Percentiles rank a stretch among this genome's conserved stretches.
These are phyloP conservation scores for Xenopus borealis DNA, from an alignment of 2,113 vertebrate genomes.

Conservation along the genomic window DNA sequence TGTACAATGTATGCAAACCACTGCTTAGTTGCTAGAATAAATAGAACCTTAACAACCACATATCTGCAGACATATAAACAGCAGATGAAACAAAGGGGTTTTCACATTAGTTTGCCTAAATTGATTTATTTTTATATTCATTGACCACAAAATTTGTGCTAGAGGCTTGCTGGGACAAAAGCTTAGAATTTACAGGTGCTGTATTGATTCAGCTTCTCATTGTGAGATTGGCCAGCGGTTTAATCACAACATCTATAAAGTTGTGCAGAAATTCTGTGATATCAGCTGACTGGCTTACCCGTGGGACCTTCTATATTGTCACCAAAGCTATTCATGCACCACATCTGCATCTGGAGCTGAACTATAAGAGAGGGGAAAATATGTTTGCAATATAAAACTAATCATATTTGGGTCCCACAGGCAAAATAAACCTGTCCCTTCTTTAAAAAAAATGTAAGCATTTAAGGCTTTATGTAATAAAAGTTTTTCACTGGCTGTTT, in stretches of 20 bases:
- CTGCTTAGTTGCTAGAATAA: too few species aligned
- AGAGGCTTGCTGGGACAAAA: too few species aligned
- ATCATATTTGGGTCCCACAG: not conserved
- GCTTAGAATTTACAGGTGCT: constrained; percentile 26
- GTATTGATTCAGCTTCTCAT: not conserved
- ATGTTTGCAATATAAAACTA: not conserved
- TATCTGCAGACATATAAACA: too few species aligned
- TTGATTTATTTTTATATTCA: too few species aligned
- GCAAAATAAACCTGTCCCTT: not conserved
- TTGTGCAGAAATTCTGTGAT: constrained; percentile 3
- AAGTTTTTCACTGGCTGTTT: not conserved
- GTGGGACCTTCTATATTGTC: constrained; percentile 2
- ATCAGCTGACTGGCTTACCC: constrained; percentile 15
- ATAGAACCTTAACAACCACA: too few species aligned
- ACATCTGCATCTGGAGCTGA: not conserved
- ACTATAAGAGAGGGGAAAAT: not conserved
- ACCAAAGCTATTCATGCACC: constrained; percentile 18
- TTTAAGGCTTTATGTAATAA: constrained; percentile 14
- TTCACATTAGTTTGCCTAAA: too few species aligned
- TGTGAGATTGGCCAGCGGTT: constrained; percentile 13
- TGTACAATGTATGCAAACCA: too few species aligned
- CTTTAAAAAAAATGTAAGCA: constrained; percentile 7
- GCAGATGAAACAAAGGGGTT: too few species aligned
- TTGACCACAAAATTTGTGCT: too few species aligned
- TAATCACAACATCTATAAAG: constrained; percentile 15